Conservation (phyloP, 1,140 invertebrate species). For the Planococcus citri region DNA sequence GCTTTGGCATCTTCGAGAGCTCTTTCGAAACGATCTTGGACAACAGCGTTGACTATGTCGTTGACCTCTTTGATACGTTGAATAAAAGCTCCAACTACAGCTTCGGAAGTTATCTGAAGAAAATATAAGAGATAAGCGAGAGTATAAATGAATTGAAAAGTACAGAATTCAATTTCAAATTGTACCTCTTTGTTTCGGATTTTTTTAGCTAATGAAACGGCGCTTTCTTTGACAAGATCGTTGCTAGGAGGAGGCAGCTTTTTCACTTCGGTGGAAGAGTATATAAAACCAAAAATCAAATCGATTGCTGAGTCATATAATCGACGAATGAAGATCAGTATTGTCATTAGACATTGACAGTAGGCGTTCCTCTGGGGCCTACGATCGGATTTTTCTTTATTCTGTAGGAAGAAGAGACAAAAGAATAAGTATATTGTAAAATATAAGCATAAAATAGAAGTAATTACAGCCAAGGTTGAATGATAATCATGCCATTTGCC, state of each 20-base stretch:
- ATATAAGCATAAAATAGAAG: too few relatives aligned
- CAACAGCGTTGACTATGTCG: slow-evolving; percentile 62
- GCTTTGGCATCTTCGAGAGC: slow-evolving; percentile 61
- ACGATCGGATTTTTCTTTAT: background rate
- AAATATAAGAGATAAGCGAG: slow-evolving; percentile 10
- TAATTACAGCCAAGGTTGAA: too few relatives aligned
- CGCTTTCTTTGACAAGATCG: slow-evolving; percentile 48
- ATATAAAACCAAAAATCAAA: slow-evolving; percentile 36
- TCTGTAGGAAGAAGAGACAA: background rate
- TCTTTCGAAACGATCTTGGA: slow-evolving; percentile 59
- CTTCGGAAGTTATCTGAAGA: slow-evolving; percentile 43
- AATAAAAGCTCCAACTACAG: slow-evolving; percentile 60
- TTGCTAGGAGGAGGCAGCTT: slow-evolving; percentile 43
- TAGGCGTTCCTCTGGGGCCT: background rate
- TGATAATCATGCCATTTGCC: too few relatives aligned
- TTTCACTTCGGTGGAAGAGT: slow-evolving; percentile 32
- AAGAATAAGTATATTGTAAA: too few relatives aligned
- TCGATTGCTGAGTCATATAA: slow-evolving; percentile 36
- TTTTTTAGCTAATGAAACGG: slow-evolving; percentile 45
- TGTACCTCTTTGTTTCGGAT: slow-evolving; percentile 41
- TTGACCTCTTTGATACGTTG: slow-evolving; percentile 69
- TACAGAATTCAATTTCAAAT: background rate
- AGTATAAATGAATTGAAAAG: too few relatives aligned
- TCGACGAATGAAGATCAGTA: slow-evolving; percentile 16
- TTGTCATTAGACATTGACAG: background rate